Conservation (phyloP, 2,888 invertebrate species). For the Cephalotes varians region DNA sequence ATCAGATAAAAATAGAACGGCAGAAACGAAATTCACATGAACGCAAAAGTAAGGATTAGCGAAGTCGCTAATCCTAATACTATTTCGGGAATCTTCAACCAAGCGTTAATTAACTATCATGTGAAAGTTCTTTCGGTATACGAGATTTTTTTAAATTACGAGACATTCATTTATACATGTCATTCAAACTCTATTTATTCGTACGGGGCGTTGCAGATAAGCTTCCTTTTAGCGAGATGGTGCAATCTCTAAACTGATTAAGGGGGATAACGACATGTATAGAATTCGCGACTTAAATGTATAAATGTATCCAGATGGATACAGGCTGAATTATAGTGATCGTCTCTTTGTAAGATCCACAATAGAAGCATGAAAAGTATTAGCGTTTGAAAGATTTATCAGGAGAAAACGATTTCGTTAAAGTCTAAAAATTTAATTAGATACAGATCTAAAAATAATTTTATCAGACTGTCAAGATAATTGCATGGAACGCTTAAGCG, state of each 20-base stretch:
- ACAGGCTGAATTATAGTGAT: neutral
- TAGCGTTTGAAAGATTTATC: no score
- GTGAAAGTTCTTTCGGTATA: neutral
- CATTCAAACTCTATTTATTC: conserved; percentile 8
- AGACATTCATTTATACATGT: conserved; percentile 15
- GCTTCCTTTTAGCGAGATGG: conserved; percentile 25
- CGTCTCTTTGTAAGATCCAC: neutral
- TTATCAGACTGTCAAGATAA: no score
- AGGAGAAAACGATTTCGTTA: no score
- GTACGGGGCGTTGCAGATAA: conserved; percentile 12
- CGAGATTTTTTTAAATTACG: no score
- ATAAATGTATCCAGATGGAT: neutral
- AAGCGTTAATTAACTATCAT: conserved; percentile 3
- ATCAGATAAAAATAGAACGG: neutral
- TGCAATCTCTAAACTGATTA: conserved; percentile 36
- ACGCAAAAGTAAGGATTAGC: neutral
- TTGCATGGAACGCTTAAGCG: no score
- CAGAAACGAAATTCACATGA: neutral
- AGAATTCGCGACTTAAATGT: conserved; percentile 9
- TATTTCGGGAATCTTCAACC: neutral
- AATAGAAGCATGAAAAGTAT: neutral
- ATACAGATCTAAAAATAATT: no score
- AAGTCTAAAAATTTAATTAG: no score
- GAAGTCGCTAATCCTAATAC: neutral
- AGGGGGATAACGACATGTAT: neutral